phyloP scores from a whole-genome alignment of 2,113 vertebrate genomes.

The Brachyistius frenatus region DNA sequence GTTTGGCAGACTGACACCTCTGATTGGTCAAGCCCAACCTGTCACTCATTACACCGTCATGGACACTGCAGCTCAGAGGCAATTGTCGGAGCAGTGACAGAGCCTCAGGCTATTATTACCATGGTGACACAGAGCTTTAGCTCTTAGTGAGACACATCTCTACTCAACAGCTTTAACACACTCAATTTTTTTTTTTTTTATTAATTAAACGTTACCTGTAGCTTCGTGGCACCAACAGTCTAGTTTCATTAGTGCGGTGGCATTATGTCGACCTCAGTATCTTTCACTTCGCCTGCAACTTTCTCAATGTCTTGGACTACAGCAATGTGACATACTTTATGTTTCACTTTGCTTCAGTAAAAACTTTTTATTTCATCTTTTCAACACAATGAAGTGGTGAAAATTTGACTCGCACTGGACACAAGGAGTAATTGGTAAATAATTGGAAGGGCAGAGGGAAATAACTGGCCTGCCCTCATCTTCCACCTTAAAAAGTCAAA shows the following conservation, averaged over 20 bases:
- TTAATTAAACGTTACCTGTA: conserved; percentile 6
- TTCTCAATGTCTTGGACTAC: conserved; percentile 4
- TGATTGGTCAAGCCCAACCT: conserved; percentile 73
- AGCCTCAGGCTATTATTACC: conserved; percentile 64
- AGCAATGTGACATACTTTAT: not conserved
- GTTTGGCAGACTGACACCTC: conserved; percentile 64
- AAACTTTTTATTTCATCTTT: not conserved
- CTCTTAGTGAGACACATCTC: conserved; percentile 51
- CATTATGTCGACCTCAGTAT: conserved; percentile 19
- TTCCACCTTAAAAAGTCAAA: no score
- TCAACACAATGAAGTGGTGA: no score
- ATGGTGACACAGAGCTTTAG: conserved; percentile 53
- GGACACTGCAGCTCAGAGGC: conserved; percentile 45
- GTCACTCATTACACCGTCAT: conserved; percentile 62
- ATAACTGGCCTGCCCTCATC: no score
- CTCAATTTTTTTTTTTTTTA: conserved; percentile 54
- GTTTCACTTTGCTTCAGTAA: conserved; percentile 12
- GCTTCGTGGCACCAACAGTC: not conserved
- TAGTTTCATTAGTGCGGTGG: conserved; percentile 32
- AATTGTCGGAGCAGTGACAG: conserved; percentile 42
- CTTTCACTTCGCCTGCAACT: conserved; percentile 4
- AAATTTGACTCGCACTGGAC: no score
- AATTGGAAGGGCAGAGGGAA: no score
- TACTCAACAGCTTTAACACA: conserved; percentile 39
- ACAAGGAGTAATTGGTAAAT: no score